These are phyloP conservation scores for Encarsia formosa DNA, from an alignment of 2,888 invertebrate species.

Conservation along the genomic window DNA sequence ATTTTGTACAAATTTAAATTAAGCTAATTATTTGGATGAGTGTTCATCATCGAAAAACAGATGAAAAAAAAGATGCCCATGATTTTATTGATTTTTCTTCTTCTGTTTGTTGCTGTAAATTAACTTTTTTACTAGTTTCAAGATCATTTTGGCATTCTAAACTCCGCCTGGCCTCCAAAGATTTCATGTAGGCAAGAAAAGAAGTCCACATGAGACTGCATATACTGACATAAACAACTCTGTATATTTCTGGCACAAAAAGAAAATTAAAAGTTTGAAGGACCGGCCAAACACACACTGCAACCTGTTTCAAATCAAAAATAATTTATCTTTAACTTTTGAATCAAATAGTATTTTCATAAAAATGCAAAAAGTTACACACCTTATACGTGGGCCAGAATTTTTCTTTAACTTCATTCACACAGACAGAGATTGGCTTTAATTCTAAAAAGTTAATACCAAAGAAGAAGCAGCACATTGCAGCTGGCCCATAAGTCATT, in stretches of 20 bases:
- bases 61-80: constrained; percentile 12
- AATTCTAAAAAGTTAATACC: constrained; percentile 72
- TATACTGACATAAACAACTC: constrained; percentile 68
- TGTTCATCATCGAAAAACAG: constrained; percentile 18
- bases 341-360: background rate
- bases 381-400: constrained; percentile 74
- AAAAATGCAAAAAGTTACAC: constrained; percentile 26
- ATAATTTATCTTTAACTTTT: constrained; percentile 5
- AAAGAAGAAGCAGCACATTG: constrained; percentile 74
- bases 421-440: constrained; percentile 61
- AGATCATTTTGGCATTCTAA: constrained; percentile 1
- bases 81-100: constrained; percentile 4
- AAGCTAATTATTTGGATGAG: constrained; percentile 11
- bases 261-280: constrained; percentile 72
- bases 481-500: constrained; percentile 70
- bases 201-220: constrained; percentile 75
- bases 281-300: constrained; percentile 66
- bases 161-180: constrained; percentile 50
- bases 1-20: constrained; percentile 22
- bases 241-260: constrained; percentile 66
- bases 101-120: constrained; percentile 3
- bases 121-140: background rate
- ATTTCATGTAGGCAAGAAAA: constrained; percentile 75
- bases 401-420: constrained; percentile 67
- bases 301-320: constrained; percentile 57